Percentiles rank a stretch among this genome's conserved stretches.
Evolutionary conservation across 2,113 vertebrate genomes (phyloP).

Genomic region (Lasiurus cinereus): DNA sequence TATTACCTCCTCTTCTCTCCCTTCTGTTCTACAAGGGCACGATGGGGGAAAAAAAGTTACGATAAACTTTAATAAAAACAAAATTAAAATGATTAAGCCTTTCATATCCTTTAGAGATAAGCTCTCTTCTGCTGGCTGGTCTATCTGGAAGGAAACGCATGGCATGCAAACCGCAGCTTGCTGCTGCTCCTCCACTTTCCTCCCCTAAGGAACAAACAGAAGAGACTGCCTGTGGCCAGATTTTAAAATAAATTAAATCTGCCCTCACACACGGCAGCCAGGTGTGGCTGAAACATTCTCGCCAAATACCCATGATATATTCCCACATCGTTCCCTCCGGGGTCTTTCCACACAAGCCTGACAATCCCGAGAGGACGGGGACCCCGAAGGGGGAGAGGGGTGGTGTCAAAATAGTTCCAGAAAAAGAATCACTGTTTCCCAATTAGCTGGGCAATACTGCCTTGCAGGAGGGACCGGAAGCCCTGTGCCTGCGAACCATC

Average conservation of each 20-base stretch:
- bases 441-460: not conserved
- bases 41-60: constrained; percentile 49
- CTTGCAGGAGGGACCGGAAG: not conserved
- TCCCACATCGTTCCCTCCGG: constrained; percentile 33
- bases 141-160: constrained; percentile 74
- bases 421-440: not conserved
- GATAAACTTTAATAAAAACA: constrained; percentile 88
- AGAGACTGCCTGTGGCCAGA: constrained; percentile 79
- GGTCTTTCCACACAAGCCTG: not conserved
- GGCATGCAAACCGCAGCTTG: constrained; percentile 69
- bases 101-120: constrained; percentile 88
- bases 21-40: constrained; percentile 65
- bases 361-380: not conserved
- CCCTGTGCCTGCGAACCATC: not conserved
- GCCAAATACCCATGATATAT: constrained; percentile 22
- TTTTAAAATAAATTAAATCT: constrained; percentile 80
- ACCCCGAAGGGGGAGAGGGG: not conserved
- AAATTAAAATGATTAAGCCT: constrained; percentile 88
- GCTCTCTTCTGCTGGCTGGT: constrained; percentile 79
- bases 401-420: not conserved
- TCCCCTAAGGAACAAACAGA: constrained; percentile 70
- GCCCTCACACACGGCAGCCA: constrained; percentile 71
- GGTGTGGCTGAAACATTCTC: constrained; percentile 54
- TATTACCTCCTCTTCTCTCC: constrained; percentile 60
- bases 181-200: constrained; percentile 40